Base-by-base conservation (phyloP, 53 echinoderm and acorn worm genomes). In the Antedon mediterranea region DNA sequence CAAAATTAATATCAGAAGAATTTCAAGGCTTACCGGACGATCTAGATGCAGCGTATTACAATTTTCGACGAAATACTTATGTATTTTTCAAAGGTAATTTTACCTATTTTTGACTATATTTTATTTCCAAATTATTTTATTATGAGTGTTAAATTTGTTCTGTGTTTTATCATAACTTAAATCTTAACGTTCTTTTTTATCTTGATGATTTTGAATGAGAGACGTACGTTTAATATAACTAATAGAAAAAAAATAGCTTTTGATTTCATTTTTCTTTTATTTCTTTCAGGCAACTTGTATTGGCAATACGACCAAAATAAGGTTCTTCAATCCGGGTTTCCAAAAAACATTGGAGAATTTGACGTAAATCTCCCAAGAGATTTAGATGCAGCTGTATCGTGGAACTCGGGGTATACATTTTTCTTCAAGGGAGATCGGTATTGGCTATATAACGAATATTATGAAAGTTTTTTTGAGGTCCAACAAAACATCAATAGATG, bases 11-110 rank as follows among this genome's bases (percentile, higher is more conserved):
- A 32, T 75, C 76, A 20, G 71, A 42, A 0, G 86, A 73, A 29
- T 93, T 90, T 44, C 78, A 80, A 3, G 90, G 88, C 28, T 73
- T 93, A 15, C 88, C 88, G 28, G 80, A 86, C 34, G 71, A 93
- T 74, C 20, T 90, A 20, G 93, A 93, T 41, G 90, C 93, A n/a
- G 85, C 81, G 0, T 33, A 90, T 0, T 88, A 73, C 79, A 79
- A 75, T 57, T 71, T 76, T 43, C 26, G 18, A n/a, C 7, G 71
- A 72, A 5, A 29, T 43, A 9, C 88, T 71, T 72, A 93, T 85
- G 0, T 93, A 82, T 75, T 78, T 93, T 44, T 93, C 90, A 43
- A 93, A 93, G 86, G 93, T 93, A 34, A 82, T n/a, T n/a, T n/a
- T n/a, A n/a, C n/a, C n/a, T n/a, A n/a, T n/a, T n/a, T n/a, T n/a